Percentiles rank a stretch among this genome's conserved stretches.
Evolutionary conservation across 2,888 invertebrate species (phyloP).

Genomic region (Trichogramma evanescens): DNA sequence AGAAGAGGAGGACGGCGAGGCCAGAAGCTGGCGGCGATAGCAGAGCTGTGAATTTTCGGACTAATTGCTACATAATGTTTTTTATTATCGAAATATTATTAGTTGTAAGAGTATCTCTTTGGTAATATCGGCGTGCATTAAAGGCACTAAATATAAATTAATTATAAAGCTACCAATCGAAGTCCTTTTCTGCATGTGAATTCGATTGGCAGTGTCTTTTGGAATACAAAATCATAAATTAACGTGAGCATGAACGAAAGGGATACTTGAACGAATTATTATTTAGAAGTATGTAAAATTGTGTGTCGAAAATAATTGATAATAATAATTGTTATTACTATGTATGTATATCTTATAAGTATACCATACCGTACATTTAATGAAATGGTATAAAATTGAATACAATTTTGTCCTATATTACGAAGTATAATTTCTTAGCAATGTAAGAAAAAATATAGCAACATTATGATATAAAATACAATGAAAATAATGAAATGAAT

Average conservation of each 20-base stretch:
- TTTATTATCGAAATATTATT: conserved; percentile 16
- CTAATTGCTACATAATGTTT: conserved; percentile 13
- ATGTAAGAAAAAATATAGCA: conserved; percentile 12
- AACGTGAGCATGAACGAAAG: background rate
- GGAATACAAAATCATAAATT: background rate
- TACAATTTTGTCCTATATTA: conserved; percentile 20
- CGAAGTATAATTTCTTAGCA: conserved; percentile 13
- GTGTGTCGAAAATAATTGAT: conserved; percentile 19
- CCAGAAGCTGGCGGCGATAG: conserved; percentile 88
- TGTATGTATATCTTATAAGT: conserved; percentile 1
- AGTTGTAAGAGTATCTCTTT: conserved; percentile 26
- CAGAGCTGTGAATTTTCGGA: conserved; percentile 35
- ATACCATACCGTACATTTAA: conserved; percentile 17
- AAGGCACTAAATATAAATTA: conserved; percentile 21
- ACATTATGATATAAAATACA: conserved; percentile 21
- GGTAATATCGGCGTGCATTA: conserved; percentile 21
- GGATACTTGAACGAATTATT: conserved; percentile 13
- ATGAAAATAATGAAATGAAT: conserved; percentile 12
- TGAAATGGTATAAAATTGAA: conserved; percentile 10
- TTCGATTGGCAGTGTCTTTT: conserved; percentile 18
- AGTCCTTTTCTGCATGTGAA: conserved; percentile 9
- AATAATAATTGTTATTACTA: conserved; percentile 27
- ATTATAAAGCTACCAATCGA: conserved; percentile 18
- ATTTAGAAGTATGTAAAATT: conserved; percentile 16
- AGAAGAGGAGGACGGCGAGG: conserved; percentile 75